Evolutionary conservation across 1,140 invertebrate genomes (phyloP), one percentile per base, ranked within the genome.

Genomic region (Papilio dardanus): DNA sequence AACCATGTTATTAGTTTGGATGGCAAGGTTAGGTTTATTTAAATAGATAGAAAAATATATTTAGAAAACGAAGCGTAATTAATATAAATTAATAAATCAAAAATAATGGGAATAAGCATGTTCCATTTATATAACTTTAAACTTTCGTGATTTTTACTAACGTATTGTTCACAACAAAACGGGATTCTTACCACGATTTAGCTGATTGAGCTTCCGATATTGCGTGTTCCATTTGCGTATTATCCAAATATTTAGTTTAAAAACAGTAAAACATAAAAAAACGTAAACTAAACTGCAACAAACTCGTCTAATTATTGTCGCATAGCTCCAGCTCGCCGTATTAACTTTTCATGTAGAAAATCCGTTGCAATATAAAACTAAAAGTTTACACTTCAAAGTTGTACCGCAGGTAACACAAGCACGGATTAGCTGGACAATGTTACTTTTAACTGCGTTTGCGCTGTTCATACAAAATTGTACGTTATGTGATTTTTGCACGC

Each of bases 321-420:
- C 14, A 46, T 19, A 46, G 42, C n/a, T 46, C n/a, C n/a, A 16
- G 0, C 14, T 46, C 42, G n/a, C 3, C 42, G 21, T 54, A 24
- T 54, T 10, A 54, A 54, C 50, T 54, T 54, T 54, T 4, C 19
- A 54, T 54, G 21, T 54, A 54, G 21, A 54, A 54, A 54, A 54
- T 54, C 50, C 21, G 50, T 54, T 54, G 50, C 50, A 24, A 24
- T 54, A 21, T 54, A 54, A 54, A 54, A 54, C 50, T 24, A 54
- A 54, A 54, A 54, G 50, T 24, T 54, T 24, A 54, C 21, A 54
- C 21, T 54, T 54, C 50, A 54, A 24, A 54, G 50, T 54, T 54
- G 50, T 54, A 24, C 21, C 21, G 21, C 50, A 24, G 50, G 21
- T 24, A 54, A 54, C 21, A 28, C 50, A 54, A 54, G 16, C 50